Evolutionary conservation across 1,140 invertebrate species (phyloP).

Genomic region (Mylabris phalerata): DNA sequence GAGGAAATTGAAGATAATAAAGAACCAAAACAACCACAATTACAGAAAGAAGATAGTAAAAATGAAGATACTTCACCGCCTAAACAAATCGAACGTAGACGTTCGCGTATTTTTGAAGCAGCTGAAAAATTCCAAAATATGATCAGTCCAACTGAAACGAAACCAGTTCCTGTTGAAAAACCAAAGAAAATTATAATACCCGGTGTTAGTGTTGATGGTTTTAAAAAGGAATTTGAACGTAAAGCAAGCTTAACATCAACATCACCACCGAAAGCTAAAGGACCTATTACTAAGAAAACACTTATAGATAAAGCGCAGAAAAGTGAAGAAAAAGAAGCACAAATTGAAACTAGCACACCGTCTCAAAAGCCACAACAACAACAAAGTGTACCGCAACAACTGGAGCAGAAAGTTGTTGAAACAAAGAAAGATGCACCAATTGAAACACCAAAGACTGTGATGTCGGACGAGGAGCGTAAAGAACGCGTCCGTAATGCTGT

Average conservation of each 20-base stretch:
- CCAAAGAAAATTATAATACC: conserved; percentile 74
- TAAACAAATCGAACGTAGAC: conserved; percentile 48
- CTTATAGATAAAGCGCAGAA: conserved; percentile 11
- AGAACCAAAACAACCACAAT: conserved; percentile 9
- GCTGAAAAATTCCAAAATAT: conserved; percentile 65
- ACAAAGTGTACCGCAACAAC: no score
- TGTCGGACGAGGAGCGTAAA: conserved; percentile 41
- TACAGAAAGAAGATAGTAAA: conserved; percentile 33
- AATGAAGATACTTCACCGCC: conserved; percentile 27
- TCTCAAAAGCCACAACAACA: conserved; percentile 24
- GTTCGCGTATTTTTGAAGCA: conserved; percentile 63
- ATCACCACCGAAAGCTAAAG: conserved; percentile 41
- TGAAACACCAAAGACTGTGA: conserved; percentile 30
- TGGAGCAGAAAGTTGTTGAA: conserved; percentile 34
- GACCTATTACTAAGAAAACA: conserved; percentile 21
- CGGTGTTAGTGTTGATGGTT: conserved; percentile 73
- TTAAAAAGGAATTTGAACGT: conserved; percentile 75
- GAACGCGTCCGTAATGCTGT: conserved; percentile 50
- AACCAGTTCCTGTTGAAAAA: conserved; percentile 49
- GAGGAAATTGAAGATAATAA: conserved; percentile 1
- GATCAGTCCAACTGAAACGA: conserved; percentile 37
- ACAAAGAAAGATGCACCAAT: conserved; percentile 25
- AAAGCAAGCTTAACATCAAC: conserved; percentile 59
- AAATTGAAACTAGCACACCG: not conserved
- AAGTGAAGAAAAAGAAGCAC: conserved; percentile 10